phyloP scores from a whole-genome alignment of 2,797 vertebrate species.

The Delichon dasypus region DNA sequence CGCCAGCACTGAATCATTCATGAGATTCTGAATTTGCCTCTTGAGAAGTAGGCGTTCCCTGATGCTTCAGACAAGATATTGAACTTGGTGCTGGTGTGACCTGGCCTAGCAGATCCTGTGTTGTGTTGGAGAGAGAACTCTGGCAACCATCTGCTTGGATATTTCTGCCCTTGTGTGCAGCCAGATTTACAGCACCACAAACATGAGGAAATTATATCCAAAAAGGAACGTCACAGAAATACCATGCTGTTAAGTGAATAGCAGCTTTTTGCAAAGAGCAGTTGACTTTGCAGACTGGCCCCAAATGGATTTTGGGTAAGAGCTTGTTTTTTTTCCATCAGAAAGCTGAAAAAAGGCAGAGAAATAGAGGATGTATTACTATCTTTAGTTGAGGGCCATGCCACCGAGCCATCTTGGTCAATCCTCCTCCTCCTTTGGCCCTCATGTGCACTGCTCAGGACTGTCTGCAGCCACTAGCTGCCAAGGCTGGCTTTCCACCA shows the following conservation, averaged over 20 bases:
- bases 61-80: background rate
- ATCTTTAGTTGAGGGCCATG: background rate
- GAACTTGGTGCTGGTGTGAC: background rate
- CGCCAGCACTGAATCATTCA: background rate
- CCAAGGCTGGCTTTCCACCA: background rate
- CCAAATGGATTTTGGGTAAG: background rate
- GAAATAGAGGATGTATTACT: background rate
- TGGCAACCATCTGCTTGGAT: background rate
- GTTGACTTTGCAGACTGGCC: background rate
- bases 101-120: background rate
- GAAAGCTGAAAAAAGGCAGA: background rate
- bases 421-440: background rate
- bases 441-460: background rate
- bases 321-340: background rate
- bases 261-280: background rate
- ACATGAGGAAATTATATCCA: background rate
- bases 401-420: background rate
- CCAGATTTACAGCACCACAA: background rate
- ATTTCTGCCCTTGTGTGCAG: background rate
- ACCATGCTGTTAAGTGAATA: background rate
- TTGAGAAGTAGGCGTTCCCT: background rate
- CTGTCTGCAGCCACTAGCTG: background rate
- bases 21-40: background rate
- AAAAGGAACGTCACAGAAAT: background rate
- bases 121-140: background rate